Evolutionary conservation across 2,888 invertebrate species (phyloP).

Genomic region (Stenodera caucasica): DNA sequence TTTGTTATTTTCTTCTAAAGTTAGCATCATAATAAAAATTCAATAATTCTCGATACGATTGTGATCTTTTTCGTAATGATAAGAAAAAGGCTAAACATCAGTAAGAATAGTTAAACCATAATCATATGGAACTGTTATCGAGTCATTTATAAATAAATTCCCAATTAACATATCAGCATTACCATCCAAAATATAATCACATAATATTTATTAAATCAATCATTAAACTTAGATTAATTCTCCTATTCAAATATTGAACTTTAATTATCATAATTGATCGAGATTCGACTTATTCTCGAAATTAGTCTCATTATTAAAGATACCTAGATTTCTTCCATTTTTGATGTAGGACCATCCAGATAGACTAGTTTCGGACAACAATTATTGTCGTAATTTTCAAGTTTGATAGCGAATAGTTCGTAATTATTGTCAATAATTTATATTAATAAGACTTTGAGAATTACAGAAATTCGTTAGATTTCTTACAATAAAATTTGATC

Average conservation of each 20-base stretch:
- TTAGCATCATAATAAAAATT: too few relatives aligned
- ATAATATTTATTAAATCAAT: not conserved
- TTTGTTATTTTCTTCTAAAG: too few relatives aligned
- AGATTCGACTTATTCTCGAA: not conserved
- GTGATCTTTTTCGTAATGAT: slow-evolving; percentile 17
- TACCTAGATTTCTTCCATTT: not conserved
- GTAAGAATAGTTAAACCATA: slow-evolving; percentile 30
- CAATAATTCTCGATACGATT: slow-evolving; percentile 25
- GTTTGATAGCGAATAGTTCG: not conserved
- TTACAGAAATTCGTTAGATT: not conserved
- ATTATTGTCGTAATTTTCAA: not conserved
- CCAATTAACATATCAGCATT: slow-evolving; percentile 31
- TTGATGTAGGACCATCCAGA: not conserved
- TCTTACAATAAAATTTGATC: not conserved
- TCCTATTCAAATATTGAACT: not conserved
- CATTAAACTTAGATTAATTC: too few relatives aligned
- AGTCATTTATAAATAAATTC: slow-evolving; percentile 32
- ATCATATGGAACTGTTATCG: slow-evolving; percentile 23
- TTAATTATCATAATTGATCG: not conserved
- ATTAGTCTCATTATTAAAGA: not conserved
- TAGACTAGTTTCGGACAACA: not conserved
- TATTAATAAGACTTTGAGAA: not conserved
- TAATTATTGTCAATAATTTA: not conserved
- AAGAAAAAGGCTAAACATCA: slow-evolving; percentile 19
- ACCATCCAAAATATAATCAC: not conserved